These are phyloP conservation scores for Drosophila mulleri DNA, from an alignment of 2,888 invertebrate genomes.

Conservation along the genomic window DNA sequence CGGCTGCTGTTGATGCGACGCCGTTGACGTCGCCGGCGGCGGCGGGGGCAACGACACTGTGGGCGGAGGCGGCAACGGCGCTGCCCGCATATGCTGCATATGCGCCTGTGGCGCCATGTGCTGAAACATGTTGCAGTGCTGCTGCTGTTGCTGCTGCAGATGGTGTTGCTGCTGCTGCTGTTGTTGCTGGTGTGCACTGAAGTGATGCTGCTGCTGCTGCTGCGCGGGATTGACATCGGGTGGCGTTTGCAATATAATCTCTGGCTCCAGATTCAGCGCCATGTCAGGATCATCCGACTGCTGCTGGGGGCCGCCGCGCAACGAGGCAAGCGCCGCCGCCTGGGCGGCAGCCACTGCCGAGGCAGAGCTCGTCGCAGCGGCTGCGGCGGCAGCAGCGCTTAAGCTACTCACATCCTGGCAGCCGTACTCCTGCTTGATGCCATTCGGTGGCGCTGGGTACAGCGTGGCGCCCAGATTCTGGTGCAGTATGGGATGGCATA, in stretches of 20 bases:
- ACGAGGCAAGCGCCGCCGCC: slow-evolving; percentile 65
- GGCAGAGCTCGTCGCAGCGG: slow-evolving; percentile 48
- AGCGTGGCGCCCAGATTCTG: slow-evolving; percentile 81
- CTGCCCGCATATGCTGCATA: slow-evolving; percentile 81
- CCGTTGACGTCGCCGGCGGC: slow-evolving; percentile 49
- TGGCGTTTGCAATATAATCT: slow-evolving; percentile 82
- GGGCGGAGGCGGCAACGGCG: slow-evolving; percentile 73
- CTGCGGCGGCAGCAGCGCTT: slow-evolving; percentile 43
- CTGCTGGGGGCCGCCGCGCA: slow-evolving; percentile 48
- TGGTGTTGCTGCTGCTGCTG: slow-evolving; percentile 67
- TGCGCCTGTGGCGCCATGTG: slow-evolving; percentile 83
- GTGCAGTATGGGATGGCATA: slow-evolving; percentile 82
- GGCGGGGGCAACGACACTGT: slow-evolving; percentile 60
- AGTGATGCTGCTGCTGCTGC: slow-evolving; percentile 73
- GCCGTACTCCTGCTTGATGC: slow-evolving; percentile 82
- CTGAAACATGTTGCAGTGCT: slow-evolving; percentile 82
- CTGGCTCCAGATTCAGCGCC: slow-evolving; percentile 79
- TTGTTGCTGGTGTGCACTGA: slow-evolving; percentile 77
- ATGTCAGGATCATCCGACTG: slow-evolving; percentile 75
- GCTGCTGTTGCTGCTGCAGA: slow-evolving; percentile 74
- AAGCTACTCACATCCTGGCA: slow-evolving; percentile 62
- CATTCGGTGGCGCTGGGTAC: slow-evolving; percentile 78
- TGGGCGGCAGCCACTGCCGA: slow-evolving; percentile 72
- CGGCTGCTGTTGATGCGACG: slow-evolving; percentile 44
- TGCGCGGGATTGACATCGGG: slow-evolving; percentile 78